These are phyloP conservation scores for Monochamus saltuarius DNA, from an alignment of 1,140 invertebrate genomes.

Conservation along the genomic window DNA sequence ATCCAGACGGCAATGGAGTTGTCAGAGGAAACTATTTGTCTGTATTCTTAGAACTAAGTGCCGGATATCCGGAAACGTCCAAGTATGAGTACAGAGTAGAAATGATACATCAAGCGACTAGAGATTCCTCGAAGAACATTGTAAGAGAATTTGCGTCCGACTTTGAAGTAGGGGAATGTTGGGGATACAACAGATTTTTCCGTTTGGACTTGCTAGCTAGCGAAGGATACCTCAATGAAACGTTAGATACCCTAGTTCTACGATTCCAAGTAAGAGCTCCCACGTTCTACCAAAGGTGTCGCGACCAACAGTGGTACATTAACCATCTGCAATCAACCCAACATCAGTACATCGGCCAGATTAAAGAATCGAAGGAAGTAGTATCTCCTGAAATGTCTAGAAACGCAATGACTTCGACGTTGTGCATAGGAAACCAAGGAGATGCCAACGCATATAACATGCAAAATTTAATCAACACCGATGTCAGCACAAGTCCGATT, in stretches of 20 bases:
- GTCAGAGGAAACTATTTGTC: slow-evolving; percentile 89
- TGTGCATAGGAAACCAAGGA: slow-evolving; percentile 31
- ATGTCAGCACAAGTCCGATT: slow-evolving; percentile 16
- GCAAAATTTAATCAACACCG: slow-evolving; percentile 21
- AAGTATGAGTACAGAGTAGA: slow-evolving; percentile 86
- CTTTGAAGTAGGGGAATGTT: slow-evolving; percentile 94
- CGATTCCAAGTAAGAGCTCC: slow-evolving; percentile 89
- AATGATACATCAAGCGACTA: slow-evolving; percentile 87
- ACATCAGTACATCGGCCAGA: slow-evolving; percentile 74
- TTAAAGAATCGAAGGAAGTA: slow-evolving; percentile 82
- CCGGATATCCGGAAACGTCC: slow-evolving; percentile 83
- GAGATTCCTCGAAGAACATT: slow-evolving; percentile 85
- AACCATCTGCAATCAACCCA: slow-evolving; percentile 78
- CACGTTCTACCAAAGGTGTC: slow-evolving; percentile 88
- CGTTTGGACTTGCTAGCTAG: slow-evolving; percentile 82
- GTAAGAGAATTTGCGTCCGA: slow-evolving; percentile 89
- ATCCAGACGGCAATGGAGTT: slow-evolving; percentile 90
- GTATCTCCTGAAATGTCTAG: slow-evolving; percentile 69
- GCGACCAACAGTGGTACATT: slow-evolving; percentile 93
- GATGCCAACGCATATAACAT: slow-evolving; percentile 32
- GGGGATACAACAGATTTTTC: slow-evolving; percentile 94
- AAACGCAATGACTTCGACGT: slow-evolving; percentile 58
- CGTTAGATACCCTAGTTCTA: slow-evolving; percentile 68
- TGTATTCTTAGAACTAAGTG: slow-evolving; percentile 86
- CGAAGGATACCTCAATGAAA: slow-evolving; percentile 81